Percentiles rank a stretch among this genome's conserved stretches.
These are phyloP conservation scores for Philhelius pedissequus DNA, from an alignment of 2,888 invertebrate species.

Conservation along the genomic window DNA sequence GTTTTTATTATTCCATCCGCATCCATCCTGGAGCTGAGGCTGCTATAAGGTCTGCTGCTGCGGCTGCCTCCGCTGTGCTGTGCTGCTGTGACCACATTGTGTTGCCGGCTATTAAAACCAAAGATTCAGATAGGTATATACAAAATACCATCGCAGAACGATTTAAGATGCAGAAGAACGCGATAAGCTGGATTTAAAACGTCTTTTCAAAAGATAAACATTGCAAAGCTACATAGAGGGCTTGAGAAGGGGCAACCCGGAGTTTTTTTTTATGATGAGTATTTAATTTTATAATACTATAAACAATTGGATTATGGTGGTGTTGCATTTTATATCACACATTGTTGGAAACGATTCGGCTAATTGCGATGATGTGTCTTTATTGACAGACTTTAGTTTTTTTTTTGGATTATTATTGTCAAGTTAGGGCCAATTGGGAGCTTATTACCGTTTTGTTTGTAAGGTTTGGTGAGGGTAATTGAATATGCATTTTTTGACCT, in stretches of 20 bases:
- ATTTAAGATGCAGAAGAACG: slow-evolving; percentile 10
- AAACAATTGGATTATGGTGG: slow-evolving; percentile 64
- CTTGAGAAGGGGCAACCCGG: neutral
- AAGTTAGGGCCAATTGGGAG: neutral
- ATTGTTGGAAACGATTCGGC: slow-evolving; percentile 48
- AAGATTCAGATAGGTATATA: slow-evolving; percentile 12
- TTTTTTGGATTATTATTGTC: neutral
- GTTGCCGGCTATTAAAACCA: slow-evolving; percentile 43
- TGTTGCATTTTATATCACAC: slow-evolving; percentile 59
- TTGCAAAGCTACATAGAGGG: slow-evolving; percentile 25
- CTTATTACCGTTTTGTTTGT: neutral
- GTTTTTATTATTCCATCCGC: slow-evolving; percentile 42
- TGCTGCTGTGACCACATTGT: slow-evolving; percentile 39
- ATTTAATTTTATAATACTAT: slow-evolving; percentile 66
- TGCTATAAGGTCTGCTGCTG: slow-evolving; percentile 32
- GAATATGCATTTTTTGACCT: neutral
- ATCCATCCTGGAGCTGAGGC: slow-evolving; percentile 12
- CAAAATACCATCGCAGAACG: slow-evolving; percentile 25
- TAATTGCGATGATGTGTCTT: slow-evolving; percentile 63
- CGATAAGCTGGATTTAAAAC: slow-evolving; percentile 65
- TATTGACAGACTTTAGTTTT: slow-evolving; percentile 33
- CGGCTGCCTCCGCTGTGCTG: neutral
- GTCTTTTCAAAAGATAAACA: slow-evolving; percentile 59
- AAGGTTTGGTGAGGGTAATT: slow-evolving; percentile 3
- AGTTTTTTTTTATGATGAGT: slow-evolving; percentile 60